Conservation (phyloP, 2,113 vertebrate species). For the Eretmochelys imbricata region DNA sequence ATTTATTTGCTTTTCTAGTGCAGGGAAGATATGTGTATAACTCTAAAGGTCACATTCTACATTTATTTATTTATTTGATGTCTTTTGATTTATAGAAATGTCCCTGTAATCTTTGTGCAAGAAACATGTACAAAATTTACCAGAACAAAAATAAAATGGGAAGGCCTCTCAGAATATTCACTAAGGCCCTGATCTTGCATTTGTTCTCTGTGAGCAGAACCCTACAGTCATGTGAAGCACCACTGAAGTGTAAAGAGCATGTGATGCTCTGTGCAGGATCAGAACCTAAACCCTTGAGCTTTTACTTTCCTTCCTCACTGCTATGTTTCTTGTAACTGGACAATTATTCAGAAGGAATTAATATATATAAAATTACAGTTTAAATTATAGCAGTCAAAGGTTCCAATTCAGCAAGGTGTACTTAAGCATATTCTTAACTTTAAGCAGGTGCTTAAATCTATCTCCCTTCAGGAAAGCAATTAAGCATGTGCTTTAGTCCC, state of each 20-base stretch:
- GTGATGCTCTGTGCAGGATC: background rate
- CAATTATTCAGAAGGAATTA: background rate
- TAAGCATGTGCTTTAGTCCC: background rate
- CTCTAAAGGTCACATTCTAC: constrained; percentile 54
- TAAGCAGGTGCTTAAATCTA: background rate
- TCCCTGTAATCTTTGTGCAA: constrained; percentile 29
- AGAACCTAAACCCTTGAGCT: background rate
- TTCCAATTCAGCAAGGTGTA: background rate
- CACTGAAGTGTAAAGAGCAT: background rate
- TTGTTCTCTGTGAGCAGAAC: background rate
- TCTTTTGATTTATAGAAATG: background rate
- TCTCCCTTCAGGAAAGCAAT: background rate
- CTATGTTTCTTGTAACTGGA: background rate
- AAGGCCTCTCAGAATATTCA: constrained; percentile 35
- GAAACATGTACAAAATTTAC: constrained; percentile 10
- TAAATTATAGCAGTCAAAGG: background rate
- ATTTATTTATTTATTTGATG: constrained; percentile 59
- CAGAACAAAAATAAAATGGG: constrained; percentile 22
- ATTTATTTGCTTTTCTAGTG: constrained; percentile 75
- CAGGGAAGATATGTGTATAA: constrained; percentile 59
- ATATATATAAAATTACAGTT: background rate
- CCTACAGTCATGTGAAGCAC: constrained; percentile 32
- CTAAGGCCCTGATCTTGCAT: rapidly evolving
- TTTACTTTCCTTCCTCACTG: background rate
- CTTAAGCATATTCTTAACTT: background rate